phyloP scores from a whole-genome alignment of 2,113 vertebrate genomes.

The Pseudonaja textilis region DNA sequence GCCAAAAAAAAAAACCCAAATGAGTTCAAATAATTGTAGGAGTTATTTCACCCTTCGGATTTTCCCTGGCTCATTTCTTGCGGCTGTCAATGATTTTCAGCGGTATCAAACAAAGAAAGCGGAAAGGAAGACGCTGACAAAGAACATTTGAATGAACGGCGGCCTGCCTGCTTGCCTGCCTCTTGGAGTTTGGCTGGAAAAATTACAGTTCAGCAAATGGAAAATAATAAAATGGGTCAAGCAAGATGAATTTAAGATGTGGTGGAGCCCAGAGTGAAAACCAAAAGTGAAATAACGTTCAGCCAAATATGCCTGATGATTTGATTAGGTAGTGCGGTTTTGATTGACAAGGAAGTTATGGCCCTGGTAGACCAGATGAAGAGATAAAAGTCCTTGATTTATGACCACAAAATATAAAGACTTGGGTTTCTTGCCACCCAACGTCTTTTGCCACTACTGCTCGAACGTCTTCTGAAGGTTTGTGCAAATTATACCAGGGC shows the following conservation, averaged over 20 bases:
- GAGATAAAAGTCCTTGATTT: neutral
- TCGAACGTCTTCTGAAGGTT: constrained; percentile 43
- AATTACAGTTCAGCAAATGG: neutral
- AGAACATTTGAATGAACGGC: neutral
- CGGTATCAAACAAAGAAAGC: neutral
- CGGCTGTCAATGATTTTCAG: neutral
- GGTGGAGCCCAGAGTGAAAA: neutral
- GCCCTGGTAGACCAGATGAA: neutral
- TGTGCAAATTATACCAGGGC: constrained; percentile 58
- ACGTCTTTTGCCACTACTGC: constrained; percentile 51
- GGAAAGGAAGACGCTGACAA: neutral
- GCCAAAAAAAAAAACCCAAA: neutral
- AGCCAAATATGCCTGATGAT: neutral
- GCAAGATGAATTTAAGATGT: neutral
- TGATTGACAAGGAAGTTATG: neutral
- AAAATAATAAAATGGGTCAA: neutral
- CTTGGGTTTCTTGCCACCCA: neutral
- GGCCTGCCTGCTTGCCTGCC: neutral
- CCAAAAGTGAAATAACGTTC: neutral
- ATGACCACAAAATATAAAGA: constrained; percentile 19
- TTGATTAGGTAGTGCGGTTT: neutral
- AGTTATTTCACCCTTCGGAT: neutral
- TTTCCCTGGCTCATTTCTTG: neutral
- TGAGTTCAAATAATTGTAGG: neutral
- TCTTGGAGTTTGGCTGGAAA: neutral